Base-by-base conservation (phyloP, 2,113 vertebrate species). In the Phalacrocorax brasilianus region DNA sequence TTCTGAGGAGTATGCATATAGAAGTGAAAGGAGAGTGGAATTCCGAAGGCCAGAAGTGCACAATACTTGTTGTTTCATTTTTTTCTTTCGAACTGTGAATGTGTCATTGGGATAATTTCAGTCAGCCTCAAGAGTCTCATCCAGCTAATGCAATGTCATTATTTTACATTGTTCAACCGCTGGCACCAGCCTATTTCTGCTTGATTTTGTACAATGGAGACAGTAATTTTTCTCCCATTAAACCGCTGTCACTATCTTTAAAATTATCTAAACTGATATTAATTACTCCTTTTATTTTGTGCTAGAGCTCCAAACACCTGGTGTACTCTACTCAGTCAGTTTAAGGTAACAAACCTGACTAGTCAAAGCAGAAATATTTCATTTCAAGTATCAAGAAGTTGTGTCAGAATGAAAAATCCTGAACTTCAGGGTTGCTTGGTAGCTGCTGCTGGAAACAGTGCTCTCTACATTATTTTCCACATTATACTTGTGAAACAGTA, bases 331-430 rank as follows among this genome's bases (percentile, higher is more conserved):
- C 87, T 56, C 6, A 1, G 15, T 47, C 87, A n/a, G 35, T 65
- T 79, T 55, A 55, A 44, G 90, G 85, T 72, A 88, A 75, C 61
- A 80, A 76, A 72, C 77, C 68, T 72, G 56, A 79, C 0, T 2
- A 63, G 35, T 52, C 67, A 82, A 85, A 93, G 74, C 56, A 93
- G n/a, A 90, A 94, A 44, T 66, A 65, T 44, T 91, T 91, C 23
- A 59, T 71, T 89, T 85, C 85, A 53, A 87, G 3, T 49, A 76
- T 49, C 53, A 70, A 68, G 73, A 68, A 56, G 22, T 21, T 55
- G 45, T 82, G 76, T 77, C 76, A 92, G 40, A 79, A 91, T 84
- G 65, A 94, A 84, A 92, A 96, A 92, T 82, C 35, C 86, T 61
- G 58, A 85, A 86, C 84, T 91, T 86, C 2, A 52, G 68, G 45